A percentile compares a stretch with the other conserved stretches of the same genome.
phyloP scores from a whole-genome alignment of 64 coral and sea anemone species.

The Actinia equina region DNA sequence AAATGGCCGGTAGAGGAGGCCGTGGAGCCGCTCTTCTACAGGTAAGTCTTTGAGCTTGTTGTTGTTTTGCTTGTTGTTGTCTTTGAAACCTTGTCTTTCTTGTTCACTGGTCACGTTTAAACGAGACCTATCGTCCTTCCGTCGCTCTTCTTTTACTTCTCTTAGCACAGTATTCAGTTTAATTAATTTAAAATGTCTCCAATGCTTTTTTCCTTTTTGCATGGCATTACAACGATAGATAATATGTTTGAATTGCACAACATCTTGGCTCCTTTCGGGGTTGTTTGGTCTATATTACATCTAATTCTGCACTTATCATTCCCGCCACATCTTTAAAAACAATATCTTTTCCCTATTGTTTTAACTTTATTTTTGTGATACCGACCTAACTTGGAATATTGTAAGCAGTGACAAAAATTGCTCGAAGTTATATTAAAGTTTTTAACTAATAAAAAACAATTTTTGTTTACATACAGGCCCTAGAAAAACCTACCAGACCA shows the following conservation, averaged over 20 bases:
- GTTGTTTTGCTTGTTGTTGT: constrained; percentile 1
- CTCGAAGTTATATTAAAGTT: too few species aligned
- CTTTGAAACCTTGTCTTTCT: not conserved
- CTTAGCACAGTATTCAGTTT: not conserved
- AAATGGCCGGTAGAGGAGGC: constrained; percentile 88
- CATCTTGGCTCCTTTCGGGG: not conserved
- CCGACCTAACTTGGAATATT: too few species aligned
- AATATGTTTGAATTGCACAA: not conserved
- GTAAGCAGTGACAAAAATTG: too few species aligned
- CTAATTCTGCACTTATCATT: not conserved
- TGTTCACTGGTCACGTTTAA: not conserved
- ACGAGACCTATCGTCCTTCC: not conserved
- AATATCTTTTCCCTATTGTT: too few species aligned
- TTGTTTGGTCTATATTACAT: not conserved
- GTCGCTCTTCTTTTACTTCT: not conserved
- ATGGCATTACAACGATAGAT: not conserved
- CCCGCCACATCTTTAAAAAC: not conserved
- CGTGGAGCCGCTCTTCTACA: constrained; percentile 83
- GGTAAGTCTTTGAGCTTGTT: constrained; percentile 39
- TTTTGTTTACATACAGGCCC: constrained; percentile 28
- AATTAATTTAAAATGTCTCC: not conserved
- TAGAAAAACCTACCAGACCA: constrained; percentile 58
- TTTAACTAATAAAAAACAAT: not conserved
- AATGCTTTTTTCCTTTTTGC: not conserved
- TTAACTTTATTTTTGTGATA: too few species aligned